A percentile compares a stretch with the other conserved stretches of the same genome.
Evolutionary conservation across 2,888 invertebrate genomes (phyloP).

Genomic region (Vandiemenella viatica): DNA sequence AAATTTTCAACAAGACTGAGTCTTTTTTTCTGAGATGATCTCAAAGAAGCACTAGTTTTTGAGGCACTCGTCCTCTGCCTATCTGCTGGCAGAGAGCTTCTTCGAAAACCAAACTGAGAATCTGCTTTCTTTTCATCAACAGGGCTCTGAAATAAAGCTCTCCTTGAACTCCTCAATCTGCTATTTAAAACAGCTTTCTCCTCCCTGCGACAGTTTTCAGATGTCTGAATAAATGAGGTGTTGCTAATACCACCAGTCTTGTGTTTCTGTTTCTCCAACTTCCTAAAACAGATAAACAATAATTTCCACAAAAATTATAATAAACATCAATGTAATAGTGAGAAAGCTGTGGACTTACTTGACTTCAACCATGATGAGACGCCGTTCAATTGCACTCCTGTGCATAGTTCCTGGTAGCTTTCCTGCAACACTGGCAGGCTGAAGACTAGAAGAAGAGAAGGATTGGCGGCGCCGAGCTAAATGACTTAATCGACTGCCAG

Average conservation of each 20-base stretch:
- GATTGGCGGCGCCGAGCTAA: slow-evolving; percentile 57
- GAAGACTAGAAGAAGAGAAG: slow-evolving; percentile 55
- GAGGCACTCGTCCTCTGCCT: not conserved
- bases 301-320: no score
- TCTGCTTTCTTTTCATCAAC: slow-evolving; percentile 26
- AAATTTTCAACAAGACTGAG: not conserved
- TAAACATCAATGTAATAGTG: no score
- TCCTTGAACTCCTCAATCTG: not conserved
- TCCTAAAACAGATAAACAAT: no score
- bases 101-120: not conserved
- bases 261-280: not conserved
- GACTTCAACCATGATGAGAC: slow-evolving; percentile 46
- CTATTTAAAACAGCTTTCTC: not conserved
- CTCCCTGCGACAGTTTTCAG: not conserved
- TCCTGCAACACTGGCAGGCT: slow-evolving; percentile 30
- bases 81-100: not conserved
- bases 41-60: no score
- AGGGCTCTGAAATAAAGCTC: slow-evolving; percentile 63
- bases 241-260: no score
- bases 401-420: slow-evolving; percentile 28
- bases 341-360: no score
- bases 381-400: slow-evolving; percentile 25
- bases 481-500: slow-evolving; percentile 61
- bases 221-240: not conserved
- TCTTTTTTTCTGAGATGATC: not conserved